A percentile compares a stretch with the other conserved stretches of the same genome.
Evolutionary conservation across 2,888 invertebrate species (phyloP).

Genomic region (Baccha elongata): DNA sequence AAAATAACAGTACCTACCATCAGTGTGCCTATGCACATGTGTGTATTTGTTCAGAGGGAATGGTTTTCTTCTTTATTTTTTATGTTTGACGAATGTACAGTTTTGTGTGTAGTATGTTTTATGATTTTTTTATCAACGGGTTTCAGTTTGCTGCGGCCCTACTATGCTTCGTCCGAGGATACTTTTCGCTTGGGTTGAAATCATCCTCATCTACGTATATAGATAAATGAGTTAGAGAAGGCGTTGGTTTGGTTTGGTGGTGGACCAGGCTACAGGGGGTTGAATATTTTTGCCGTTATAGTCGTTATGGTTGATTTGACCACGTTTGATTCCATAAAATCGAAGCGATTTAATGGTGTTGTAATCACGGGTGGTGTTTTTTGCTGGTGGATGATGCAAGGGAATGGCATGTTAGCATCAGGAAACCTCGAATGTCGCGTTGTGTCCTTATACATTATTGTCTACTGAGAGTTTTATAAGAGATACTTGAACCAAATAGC

Average conservation of each 20-base stretch:
- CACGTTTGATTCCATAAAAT: slow-evolving; percentile 66
- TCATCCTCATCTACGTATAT: slow-evolving; percentile 4
- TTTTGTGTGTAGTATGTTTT: slow-evolving; percentile 66
- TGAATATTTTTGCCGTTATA: slow-evolving; percentile 45
- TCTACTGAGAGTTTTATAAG: too few species aligned
- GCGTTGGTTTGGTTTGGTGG: slow-evolving; percentile 35
- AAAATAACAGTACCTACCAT: slow-evolving; percentile 42
- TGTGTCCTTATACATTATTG: too few species aligned
- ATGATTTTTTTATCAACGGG: slow-evolving; percentile 44
- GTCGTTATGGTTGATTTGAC: slow-evolving; percentile 68
- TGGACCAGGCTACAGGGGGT: slow-evolving; percentile 8
- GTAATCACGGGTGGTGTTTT: slow-evolving; percentile 42
- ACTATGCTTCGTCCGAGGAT: slow-evolving; percentile 46
- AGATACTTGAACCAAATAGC: too few species aligned
- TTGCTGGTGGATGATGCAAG: neutral
- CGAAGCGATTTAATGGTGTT: slow-evolving; percentile 69
- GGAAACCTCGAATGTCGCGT: too few species aligned
- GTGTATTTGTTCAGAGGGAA: slow-evolving; percentile 23
- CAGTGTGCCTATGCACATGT: slow-evolving; percentile 19
- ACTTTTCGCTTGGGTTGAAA: slow-evolving; percentile 13
- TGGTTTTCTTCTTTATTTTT: slow-evolving; percentile 67
- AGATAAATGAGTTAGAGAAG: slow-evolving; percentile 62
- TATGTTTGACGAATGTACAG: slow-evolving; percentile 68
- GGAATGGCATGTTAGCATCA: neutral
- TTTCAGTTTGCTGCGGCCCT: slow-evolving; percentile 10